Base-by-base conservation (phyloP, 2,797 vertebrate genomes). In the Distichodus sexfasciatus region DNA sequence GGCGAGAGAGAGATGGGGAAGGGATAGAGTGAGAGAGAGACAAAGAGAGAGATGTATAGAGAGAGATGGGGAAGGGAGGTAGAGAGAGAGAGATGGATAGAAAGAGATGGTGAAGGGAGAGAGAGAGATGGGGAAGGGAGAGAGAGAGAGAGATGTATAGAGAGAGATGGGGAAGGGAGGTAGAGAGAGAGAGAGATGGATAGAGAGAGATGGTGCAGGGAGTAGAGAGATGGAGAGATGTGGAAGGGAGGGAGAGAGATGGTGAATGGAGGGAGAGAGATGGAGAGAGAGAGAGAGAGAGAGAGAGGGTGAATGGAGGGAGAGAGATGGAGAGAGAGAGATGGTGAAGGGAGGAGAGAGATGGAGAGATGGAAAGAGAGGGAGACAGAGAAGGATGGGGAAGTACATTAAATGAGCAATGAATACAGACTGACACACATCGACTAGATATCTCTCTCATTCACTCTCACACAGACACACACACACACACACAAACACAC, bases 351-450 rank as follows among this genome's bases (percentile, higher is more conserved):
- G 60, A 47, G 43, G 43, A 87, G 84, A 83, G 78, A 78, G 70
- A 55, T 85, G 81, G n/a, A n/a, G n/a, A n/a, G n/a, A n/a, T 48
- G 23, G 6, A 31, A 24, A 44, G 40, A 29, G 58, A 61, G 17
- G 82, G 82, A 86, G 75, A 85, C 15, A 77, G 81, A 65, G 28
- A 64, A 29, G 21, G 33, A 53, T 54, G 36, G n/a, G n/a, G n/a
- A n/a, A n/a, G n/a, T n/a, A n/a, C n/a, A n/a, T n/a, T n/a, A n/a
- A n/a, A n/a, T n/a, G 54, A 66, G 54, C 4, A 14, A 50, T 8
- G 19, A 6, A 1, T n/a, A 44, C 35, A 38, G 26, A 83, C 70
- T 76, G 71, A 64, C 44, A 78, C 44, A 69, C 36, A 60, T 44
- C 24, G 19, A 60, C 47, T 36, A 10, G 46, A 41, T 33, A 6